Evolutionary conservation across 2,888 invertebrate species (phyloP).

Genomic region (Drosophila kanekoi): DNA sequence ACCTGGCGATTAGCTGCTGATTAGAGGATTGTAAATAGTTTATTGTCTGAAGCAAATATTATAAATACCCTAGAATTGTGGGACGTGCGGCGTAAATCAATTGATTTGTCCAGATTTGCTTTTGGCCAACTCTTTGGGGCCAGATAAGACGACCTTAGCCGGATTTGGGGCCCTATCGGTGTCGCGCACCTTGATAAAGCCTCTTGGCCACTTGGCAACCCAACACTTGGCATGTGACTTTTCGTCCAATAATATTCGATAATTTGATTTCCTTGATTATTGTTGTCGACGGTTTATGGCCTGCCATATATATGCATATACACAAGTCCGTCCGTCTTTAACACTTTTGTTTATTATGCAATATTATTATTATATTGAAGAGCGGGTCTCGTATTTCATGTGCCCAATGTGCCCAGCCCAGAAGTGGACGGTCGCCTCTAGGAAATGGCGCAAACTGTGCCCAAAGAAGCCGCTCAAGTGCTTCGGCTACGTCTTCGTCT

Average conservation of each 20-base stretch:
- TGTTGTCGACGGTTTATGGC: constrained; percentile 35
- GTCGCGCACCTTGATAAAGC: constrained; percentile 23
- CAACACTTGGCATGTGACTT: constrained; percentile 32
- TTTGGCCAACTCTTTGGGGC: constrained; percentile 4
- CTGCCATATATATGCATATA: constrained; percentile 33
- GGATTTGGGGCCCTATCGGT: constrained; percentile 53
- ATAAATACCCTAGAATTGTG: neutral
- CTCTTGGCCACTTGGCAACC: constrained; percentile 13
- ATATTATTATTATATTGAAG: constrained; percentile 31
- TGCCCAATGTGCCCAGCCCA: constrained; percentile 29
- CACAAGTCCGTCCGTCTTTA: constrained; percentile 11
- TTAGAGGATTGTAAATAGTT: constrained; percentile 57
- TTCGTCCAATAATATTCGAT: constrained; percentile 23
- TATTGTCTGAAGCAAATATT: constrained; percentile 33
- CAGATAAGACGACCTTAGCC: constrained; percentile 37
- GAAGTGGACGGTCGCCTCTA: constrained; percentile 11
- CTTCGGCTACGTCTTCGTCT: constrained; percentile 27
- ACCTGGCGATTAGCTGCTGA: constrained; percentile 41
- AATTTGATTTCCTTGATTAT: constrained; percentile 40
- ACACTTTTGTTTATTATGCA: constrained; percentile 43
- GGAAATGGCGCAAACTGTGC: constrained; percentile 38
- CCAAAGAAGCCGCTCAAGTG: constrained; percentile 64
- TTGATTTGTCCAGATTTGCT: constrained; percentile 53
- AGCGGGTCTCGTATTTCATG: constrained; percentile 49
- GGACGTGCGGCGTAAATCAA: constrained; percentile 51